Evolutionary conservation across 2,888 invertebrate genomes (phyloP).

Genomic region (Latrodectus hesperus): DNA sequence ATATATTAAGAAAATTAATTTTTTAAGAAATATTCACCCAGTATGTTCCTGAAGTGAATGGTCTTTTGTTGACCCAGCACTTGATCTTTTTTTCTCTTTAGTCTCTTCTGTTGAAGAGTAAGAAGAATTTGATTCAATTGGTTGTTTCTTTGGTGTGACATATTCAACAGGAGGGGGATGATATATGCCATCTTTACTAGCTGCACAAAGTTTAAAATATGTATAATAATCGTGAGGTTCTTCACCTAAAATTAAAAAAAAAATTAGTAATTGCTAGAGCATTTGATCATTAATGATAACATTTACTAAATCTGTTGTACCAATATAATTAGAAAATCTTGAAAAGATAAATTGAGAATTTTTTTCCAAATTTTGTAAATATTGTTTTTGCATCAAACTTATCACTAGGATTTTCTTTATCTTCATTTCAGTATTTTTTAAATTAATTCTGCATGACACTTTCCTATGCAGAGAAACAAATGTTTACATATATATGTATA

Average conservation of each 20-base stretch:
- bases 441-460: too few species aligned
- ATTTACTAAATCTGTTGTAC: too few species aligned
- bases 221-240: slow-evolving; percentile 72
- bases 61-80: slow-evolving; percentile 23
- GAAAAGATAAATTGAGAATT: too few species aligned
- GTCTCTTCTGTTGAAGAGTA: slow-evolving; percentile 39
- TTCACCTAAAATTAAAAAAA: slow-evolving; percentile 70
- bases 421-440: too few species aligned
- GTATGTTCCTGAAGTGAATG: slow-evolving; percentile 38
- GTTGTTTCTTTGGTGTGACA: slow-evolving; percentile 16
- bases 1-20: background rate
- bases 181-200: slow-evolving; percentile 48
- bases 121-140: slow-evolving; percentile 12
- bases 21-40: slow-evolving; percentile 25
- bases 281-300: too few species aligned
- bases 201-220: slow-evolving; percentile 59
- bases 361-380: too few species aligned
- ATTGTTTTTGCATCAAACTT: too few species aligned
- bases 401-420: too few species aligned
- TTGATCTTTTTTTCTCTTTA: slow-evolving; percentile 55
- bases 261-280: too few species aligned
- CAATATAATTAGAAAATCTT: too few species aligned
- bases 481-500: too few species aligned
- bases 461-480: too few species aligned
- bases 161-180: slow-evolving; percentile 8